phyloP scores from a whole-genome alignment of 2,888 invertebrate species.

The Apeira syringaria region DNA sequence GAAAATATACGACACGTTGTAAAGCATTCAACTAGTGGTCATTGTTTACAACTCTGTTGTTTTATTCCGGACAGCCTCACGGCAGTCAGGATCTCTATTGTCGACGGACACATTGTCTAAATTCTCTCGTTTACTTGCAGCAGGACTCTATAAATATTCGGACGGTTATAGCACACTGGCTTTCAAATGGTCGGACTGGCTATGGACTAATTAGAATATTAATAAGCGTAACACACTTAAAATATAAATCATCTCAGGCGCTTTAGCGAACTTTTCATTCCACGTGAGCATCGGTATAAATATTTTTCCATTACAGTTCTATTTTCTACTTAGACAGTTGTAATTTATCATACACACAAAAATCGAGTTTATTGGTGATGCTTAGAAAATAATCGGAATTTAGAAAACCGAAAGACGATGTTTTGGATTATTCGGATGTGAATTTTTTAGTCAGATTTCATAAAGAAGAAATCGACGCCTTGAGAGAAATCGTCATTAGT shows the following conservation, averaged over 20 bases:
- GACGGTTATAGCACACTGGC: slow-evolving; percentile 56
- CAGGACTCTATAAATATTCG: slow-evolving; percentile 52
- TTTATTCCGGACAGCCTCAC: slow-evolving; percentile 44
- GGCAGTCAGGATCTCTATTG: slow-evolving; percentile 37
- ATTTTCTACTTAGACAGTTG: too few species aligned
- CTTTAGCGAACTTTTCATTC: slow-evolving; percentile 80
- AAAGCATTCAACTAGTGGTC: slow-evolving; percentile 56
- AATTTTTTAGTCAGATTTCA: too few species aligned
- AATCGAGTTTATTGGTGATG: too few species aligned
- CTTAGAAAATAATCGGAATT: too few species aligned
- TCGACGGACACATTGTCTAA: slow-evolving; percentile 43
- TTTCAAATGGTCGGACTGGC: slow-evolving; percentile 57
- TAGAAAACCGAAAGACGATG: too few species aligned
- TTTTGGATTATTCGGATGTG: too few species aligned
- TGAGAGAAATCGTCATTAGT: too few species aligned
- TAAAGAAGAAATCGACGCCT: too few species aligned
- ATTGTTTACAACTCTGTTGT: slow-evolving; percentile 58
- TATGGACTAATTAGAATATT: slow-evolving; percentile 52
- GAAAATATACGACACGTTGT: slow-evolving; percentile 61
- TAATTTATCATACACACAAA: too few species aligned
- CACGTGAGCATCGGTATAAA: slow-evolving; percentile 41
- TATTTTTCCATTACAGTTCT: too few species aligned
- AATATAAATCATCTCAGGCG: slow-evolving; percentile 48
- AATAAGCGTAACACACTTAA: slow-evolving; percentile 73
- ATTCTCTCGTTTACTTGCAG: slow-evolving; percentile 45